Evolutionary conservation across 2,797 vertebrate species (phyloP).

Genomic region (Sebastiscus albofasciatus): DNA sequence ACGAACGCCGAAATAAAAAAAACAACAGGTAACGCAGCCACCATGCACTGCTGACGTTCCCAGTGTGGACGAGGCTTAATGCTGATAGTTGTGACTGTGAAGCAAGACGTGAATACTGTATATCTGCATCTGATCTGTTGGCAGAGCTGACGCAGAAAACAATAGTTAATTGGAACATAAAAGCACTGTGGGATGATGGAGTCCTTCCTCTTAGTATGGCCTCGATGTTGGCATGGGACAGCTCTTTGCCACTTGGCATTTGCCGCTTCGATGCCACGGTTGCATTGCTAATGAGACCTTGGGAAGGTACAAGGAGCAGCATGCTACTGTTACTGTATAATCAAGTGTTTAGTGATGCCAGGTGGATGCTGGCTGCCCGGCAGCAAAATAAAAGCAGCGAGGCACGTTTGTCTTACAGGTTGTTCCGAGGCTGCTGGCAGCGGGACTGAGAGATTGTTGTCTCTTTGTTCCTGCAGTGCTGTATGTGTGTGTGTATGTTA

Average conservation of each 20-base stretch:
- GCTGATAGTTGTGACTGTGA: not conserved
- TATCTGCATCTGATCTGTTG: not conserved
- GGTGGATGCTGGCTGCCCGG: slow-evolving; percentile 23
- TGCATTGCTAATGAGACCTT: slow-evolving; percentile 42
- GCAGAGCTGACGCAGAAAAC: not conserved
- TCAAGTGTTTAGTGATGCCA: slow-evolving; percentile 38
- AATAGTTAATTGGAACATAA: slow-evolving; percentile 18
- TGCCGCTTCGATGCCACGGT: not conserved
- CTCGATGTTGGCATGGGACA: slow-evolving; percentile 2
- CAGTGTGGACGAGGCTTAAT: no score
- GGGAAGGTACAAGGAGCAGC: slow-evolving; percentile 26
- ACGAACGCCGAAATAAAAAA: no score
- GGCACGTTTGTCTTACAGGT: slow-evolving; percentile 27
- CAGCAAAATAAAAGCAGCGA: slow-evolving; percentile 13
- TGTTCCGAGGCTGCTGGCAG: slow-evolving; percentile 22
- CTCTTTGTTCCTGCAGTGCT: not conserved
- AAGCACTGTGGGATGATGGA: slow-evolving; percentile 7
- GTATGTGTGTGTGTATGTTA: not conserved
- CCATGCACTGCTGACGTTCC: no score
- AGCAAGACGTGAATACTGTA: not conserved
- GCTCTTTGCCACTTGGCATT: slow-evolving; percentile 20
- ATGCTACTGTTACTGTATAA: slow-evolving; percentile 34
- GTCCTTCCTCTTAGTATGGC: slow-evolving; percentile 14
- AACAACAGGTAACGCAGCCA: no score
- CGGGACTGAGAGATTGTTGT: not conserved